Conservation (phyloP, 35 echinoderm and acorn worm species). For the Ophiothrix spiculata region DNA sequence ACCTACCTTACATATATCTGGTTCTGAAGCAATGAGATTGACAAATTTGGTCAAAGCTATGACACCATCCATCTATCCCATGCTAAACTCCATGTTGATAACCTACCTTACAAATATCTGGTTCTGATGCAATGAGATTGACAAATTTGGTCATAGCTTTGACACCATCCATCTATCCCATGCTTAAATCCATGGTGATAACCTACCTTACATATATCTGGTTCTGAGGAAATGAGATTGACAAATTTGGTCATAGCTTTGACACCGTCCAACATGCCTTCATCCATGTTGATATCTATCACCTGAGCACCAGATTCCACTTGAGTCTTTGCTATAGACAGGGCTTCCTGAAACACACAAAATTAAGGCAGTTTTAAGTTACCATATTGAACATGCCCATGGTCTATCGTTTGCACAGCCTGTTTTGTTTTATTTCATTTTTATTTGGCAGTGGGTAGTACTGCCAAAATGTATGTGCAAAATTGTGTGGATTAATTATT, state of each 20-base stretch:
- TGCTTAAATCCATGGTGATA: constrained; percentile 98
- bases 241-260: constrained; percentile 98
- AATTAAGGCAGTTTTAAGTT: background rate
- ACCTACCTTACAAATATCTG: constrained; percentile 87
- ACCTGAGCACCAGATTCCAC: constrained; percentile 93
- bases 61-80: too few species aligned
- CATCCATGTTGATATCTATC: constrained; percentile 98
- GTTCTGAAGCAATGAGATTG: too few species aligned
- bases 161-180: constrained; percentile 97
- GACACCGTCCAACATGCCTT: constrained; percentile 97
- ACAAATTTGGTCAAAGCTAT: too few species aligned
- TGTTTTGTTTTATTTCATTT: too few species aligned
- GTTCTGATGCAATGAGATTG: constrained; percentile 95
- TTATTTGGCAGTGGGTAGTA: too few species aligned
- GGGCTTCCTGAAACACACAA: constrained; percentile 61
- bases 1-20: too few species aligned
- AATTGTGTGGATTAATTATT: too few species aligned
- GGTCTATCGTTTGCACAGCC: too few species aligned
- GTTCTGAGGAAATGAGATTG: constrained; percentile 95
- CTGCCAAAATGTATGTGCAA: too few species aligned
- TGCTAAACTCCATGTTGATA: too few species aligned
- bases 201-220: constrained; percentile 87
- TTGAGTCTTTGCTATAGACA: constrained; percentile 91
- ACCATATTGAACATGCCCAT: too few species aligned
- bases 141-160: constrained; percentile 98